A percentile compares a stretch with the other conserved stretches of the same genome.
Evolutionary conservation across 2,888 invertebrate species (phyloP).

Genomic region (Limnephilus lunatus): DNA sequence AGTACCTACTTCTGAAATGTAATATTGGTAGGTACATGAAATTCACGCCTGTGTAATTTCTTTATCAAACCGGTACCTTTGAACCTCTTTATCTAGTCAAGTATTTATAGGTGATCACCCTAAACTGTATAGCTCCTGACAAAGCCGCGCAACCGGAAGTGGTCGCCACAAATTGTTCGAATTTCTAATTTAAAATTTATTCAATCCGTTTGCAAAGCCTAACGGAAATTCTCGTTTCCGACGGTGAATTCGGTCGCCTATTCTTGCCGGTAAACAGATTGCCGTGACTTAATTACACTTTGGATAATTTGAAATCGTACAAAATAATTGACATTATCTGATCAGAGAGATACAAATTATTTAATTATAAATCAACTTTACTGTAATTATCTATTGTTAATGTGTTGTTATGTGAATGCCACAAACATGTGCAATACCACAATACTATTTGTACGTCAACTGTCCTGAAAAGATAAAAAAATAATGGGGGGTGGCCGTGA

Average conservation of each 20-base stretch:
- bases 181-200: not conserved
- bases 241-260: not conserved
- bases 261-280: not conserved
- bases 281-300: not conserved
- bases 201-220: not conserved
- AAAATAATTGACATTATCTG: not conserved
- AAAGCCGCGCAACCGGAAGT: not conserved
- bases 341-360: not conserved
- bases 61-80: not conserved
- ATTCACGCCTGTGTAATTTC: no score
- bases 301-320: not conserved
- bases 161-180: not conserved
- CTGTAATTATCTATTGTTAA: not conserved
- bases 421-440: not conserved
- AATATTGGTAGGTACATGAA: no score
- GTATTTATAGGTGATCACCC: not conserved
- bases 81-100: not conserved
- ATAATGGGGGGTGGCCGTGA: not conserved
- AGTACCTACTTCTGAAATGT: no score
- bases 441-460: not conserved
- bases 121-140: not conserved
- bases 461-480: not conserved
- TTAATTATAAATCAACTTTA: not conserved
- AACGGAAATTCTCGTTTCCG: not conserved
- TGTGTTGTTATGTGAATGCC: not conserved